Base-by-base conservation (phyloP, 2,113 vertebrate species). In the Sula dactylatra region DNA sequence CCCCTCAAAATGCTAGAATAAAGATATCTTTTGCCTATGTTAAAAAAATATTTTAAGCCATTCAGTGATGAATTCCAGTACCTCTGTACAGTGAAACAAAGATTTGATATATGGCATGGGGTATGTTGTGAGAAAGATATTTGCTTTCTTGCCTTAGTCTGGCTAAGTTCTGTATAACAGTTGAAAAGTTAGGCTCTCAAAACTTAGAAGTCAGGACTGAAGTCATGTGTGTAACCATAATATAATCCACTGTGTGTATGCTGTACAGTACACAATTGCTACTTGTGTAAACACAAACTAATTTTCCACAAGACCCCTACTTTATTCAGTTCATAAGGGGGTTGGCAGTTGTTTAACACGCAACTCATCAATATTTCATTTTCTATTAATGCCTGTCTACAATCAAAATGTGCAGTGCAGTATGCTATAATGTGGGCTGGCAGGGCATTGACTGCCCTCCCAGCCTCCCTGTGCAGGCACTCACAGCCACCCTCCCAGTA, bases 341-440 rank as follows among this genome's bases (percentile, higher is more conserved):
- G 21, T 12, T 67, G 21, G 12, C 7, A 50, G 34, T 64, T 38
- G 59, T 14, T 87, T 56, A 7, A 4, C 20, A 45, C 50, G 10
- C 4, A 13, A 29, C 19, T 45, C 1, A 0, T 50, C 24, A 70
- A 1, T 32, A 38, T 52, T 85, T 55, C 0, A 1, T 4, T 62
- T 85, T 92, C 42, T 21, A 4, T 25, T 81, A 47, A 73, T 56
- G 32, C 11, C 29, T 2, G 5, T 12, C 36, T 44, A 8, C 20
- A 36, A 55, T 59, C 17, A 42, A 73, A 86, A 69, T 22, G 5
- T 36, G 20, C 59, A 49, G 40, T 31, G 25, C 45, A 77, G 31
- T n/a, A 58, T 36, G 2, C 18, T 54, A 2, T 34, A 71, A 65
- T 21, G 16, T 1, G 1, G 31, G 45, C 15, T 74, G 45, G 26